Conservation (phyloP, 2,888 invertebrate species). For the Silvanus unidentatus region DNA sequence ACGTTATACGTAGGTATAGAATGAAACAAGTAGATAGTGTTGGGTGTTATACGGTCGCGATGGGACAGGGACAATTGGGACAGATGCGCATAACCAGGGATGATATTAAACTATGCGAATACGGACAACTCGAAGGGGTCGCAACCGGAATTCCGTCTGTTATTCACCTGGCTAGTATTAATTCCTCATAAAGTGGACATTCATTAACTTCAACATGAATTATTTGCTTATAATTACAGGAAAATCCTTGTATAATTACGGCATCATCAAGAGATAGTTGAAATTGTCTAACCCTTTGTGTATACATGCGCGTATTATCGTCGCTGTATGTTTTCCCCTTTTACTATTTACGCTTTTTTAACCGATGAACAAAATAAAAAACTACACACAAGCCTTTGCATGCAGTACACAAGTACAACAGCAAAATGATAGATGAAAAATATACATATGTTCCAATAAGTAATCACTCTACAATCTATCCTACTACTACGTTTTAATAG, state of each 20-base stretch:
- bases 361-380: no score
- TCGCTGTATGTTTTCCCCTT: no score
- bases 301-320: no score
- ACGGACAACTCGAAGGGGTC: conserved; percentile 10
- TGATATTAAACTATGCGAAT: conserved; percentile 15
- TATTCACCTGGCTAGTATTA: conserved; percentile 22
- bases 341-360: no score
- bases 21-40: not conserved
- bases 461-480: no score
- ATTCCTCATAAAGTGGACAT: conserved; percentile 20
- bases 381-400: no score
- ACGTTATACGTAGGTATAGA: not conserved
- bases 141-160: conserved; percentile 23
- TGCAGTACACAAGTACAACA: no score
- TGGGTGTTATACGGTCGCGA: not conserved
- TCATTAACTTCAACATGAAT: conserved; percentile 21
- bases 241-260: conserved; percentile 11
- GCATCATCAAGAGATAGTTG: conserved; percentile 2
- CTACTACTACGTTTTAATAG: no score
- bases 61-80: conserved; percentile 7
- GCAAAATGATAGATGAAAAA: no score
- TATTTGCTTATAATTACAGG: conserved; percentile 19
- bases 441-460: no score
- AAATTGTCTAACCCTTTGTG: not conserved
- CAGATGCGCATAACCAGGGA: conserved; percentile 14